Base-by-base conservation (phyloP, 64 coral and sea anemone species). In the Catalaphyllia jardinei region DNA sequence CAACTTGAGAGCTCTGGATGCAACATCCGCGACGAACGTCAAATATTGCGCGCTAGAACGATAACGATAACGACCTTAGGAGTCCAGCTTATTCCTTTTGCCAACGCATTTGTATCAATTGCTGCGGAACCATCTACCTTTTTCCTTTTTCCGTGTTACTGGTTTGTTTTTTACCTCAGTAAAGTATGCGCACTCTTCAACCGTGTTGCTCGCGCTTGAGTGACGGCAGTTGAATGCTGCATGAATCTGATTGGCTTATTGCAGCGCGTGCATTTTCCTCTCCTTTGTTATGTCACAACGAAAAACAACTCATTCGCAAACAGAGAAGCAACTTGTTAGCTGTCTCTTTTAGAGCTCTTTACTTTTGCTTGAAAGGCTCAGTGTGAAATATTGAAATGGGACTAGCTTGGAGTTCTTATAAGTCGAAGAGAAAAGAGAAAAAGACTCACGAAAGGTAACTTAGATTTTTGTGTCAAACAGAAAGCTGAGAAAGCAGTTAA, bases 211-310 rank as follows among this genome's bases (percentile, higher is more conserved):
- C 52, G 52, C 52, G 52, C 52, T 54, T 29, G 69, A 30, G 27
- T n/a, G 69, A 72, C 69, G 2, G 29, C 69, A 2, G 14, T 10
- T 9, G n/a, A 29, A 29, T 35, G 13, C 52, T n/a, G n/a, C n/a
- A n/a, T 54, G 69, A 72, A 72, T 79, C 31, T 80, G 54, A 80
- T 80, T 80, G n/a, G 78, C 52, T 35, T 15, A 35, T 31, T 31
- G 10, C 27, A 31, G 78, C 78, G 57, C 78, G 78, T 28, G 33
- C 33, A 35, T 35, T 35, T 35, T 35, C 33, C 33, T 35, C 1
- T 35, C 33, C 33, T 35, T 35, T 80, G 78, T 80, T 61, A 62
- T 31, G 78, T 80, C 78, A 80, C 54, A 80, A 80, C 29, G 62
- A 4, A 12, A 38, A 49, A 63, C 33, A 24, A 38, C 49, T 83